Evolutionary conservation across 2,113 vertebrate genomes (phyloP).

Genomic region (Alethe diademata): DNA sequence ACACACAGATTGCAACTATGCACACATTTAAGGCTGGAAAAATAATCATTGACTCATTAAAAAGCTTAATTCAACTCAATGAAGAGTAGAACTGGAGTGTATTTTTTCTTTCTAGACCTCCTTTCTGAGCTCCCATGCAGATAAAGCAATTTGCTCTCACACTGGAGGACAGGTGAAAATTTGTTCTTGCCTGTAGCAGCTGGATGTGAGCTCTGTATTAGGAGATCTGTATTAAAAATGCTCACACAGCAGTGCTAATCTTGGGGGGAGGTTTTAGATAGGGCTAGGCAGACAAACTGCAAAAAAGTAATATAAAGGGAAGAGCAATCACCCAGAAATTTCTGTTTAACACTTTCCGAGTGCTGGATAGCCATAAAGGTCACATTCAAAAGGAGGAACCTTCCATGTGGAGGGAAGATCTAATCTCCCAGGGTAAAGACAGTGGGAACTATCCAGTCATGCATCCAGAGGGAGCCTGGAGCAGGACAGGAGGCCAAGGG

Average conservation of each 20-base stretch:
- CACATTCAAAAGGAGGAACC: neutral
- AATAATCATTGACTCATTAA: neutral
- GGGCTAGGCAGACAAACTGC: neutral
- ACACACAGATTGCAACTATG: neutral
- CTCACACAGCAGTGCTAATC: neutral
- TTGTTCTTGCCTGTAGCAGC: conserved; percentile 39
- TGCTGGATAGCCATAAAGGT: neutral
- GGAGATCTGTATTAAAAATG: neutral
- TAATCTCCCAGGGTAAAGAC: neutral
- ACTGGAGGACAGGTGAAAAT: conserved; percentile 35
- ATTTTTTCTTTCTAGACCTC: neutral
- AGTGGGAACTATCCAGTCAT: neutral
- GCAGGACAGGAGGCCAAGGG: neutral
- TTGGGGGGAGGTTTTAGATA: neutral
- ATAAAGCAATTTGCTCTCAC: conserved; percentile 24
- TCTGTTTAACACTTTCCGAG: neutral
- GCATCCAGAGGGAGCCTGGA: neutral
- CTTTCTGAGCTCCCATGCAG: conserved; percentile 25
- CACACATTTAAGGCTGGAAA: neutral
- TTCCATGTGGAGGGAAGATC: neutral
- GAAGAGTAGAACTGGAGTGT: neutral
- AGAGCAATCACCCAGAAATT: neutral
- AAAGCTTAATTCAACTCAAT: neutral
- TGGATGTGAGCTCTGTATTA: neutral
- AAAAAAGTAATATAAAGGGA: neutral